Evolutionary conservation across 2,797 vertebrate genomes (phyloP).

Genomic region (Oreortyx pictus): DNA sequence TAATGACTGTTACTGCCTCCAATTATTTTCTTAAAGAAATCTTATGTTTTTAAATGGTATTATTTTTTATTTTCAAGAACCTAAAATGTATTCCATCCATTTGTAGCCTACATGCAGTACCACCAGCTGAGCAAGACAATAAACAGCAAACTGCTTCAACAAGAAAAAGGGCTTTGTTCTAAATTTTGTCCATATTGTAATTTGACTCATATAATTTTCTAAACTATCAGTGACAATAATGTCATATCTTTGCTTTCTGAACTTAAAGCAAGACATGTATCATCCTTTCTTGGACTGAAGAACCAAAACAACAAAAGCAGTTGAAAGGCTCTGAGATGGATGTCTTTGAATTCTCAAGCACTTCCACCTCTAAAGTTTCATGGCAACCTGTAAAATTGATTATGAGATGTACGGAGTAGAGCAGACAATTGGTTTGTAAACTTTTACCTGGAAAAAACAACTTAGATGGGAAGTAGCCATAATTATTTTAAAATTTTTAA

Average conservation of each 20-base stretch:
- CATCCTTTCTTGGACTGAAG: conserved; percentile 40
- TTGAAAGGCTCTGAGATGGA: neutral
- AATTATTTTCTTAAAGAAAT: conserved; percentile 74
- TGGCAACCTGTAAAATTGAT: neutral
- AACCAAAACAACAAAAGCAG: neutral
- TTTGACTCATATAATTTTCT: conserved; percentile 20
- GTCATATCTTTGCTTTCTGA: conserved; percentile 10
- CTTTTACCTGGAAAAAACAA: neutral
- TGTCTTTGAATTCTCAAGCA: neutral
- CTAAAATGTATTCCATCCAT: conserved; percentile 23
- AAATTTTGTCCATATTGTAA: conserved; percentile 32
- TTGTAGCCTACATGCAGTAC: conserved; percentile 12
- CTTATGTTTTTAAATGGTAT: conserved; percentile 53
- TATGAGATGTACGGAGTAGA: neutral
- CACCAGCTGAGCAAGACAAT: conserved; percentile 25
- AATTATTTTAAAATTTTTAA: neutral
- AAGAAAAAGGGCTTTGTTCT: conserved; percentile 36
- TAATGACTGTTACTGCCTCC: conserved; percentile 61
- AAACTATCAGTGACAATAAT: conserved; percentile 26
- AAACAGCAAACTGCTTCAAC: conserved; percentile 17
- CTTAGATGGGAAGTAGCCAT: neutral
- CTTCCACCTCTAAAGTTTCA: neutral
- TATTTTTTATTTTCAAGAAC: conserved; percentile 34
- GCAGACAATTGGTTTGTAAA: neutral
- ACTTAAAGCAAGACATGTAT: conserved; percentile 11